Base-by-base conservation (phyloP, 2,888 invertebrate species). In the Hesperia comma region DNA sequence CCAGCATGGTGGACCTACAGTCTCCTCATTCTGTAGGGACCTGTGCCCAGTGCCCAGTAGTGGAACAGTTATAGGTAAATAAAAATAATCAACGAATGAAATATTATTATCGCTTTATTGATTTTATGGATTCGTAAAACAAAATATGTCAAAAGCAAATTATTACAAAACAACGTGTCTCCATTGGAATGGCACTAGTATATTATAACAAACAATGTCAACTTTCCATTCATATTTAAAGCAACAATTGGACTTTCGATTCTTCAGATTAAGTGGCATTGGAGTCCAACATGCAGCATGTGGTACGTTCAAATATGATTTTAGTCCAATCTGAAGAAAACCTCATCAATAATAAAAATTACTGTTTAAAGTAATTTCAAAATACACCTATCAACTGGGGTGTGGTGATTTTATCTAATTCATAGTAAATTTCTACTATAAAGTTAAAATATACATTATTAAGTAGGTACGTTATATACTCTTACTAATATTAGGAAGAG, bases 101-200 rank as follows among this genome's bases (percentile, higher is more conserved):
- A 46, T 15, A 46, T 8, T 46, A 49, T 49, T 49, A 49, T 49
- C 49, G 19, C 19, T 49, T 49, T 49, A 49, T 19, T 49, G 19
- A 49, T 49, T 49, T 19, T 10, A 49, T 6, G 19, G 19, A 19
- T 49, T 12, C 19, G 19, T 19, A 49, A 49, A 49, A 19, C 8
- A 33, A 58, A 56, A 26, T 46, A 17, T 61, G 51, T 53, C 41
- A 17, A 57, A 67, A 17, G 67, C 62, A 54, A 58, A 71, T 61
- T 64, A 37, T 67, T 40, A 58, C 40, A 68, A 37, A 43, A 58
- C 19, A 37, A 26, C 58, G 56, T 63, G 58, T 61, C 49, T 60
- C 32, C 51, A 67, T 32, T 57, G 40, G 57, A 57, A 57, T 57
- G 57, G 57, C 57, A 57, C 57, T 41, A 41, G 41, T 57, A 57